Evolutionary conservation across 1,140 invertebrate genomes (phyloP), one percentile per base, ranked within the genome.

Genomic region (Drosophila pectinifera): DNA sequence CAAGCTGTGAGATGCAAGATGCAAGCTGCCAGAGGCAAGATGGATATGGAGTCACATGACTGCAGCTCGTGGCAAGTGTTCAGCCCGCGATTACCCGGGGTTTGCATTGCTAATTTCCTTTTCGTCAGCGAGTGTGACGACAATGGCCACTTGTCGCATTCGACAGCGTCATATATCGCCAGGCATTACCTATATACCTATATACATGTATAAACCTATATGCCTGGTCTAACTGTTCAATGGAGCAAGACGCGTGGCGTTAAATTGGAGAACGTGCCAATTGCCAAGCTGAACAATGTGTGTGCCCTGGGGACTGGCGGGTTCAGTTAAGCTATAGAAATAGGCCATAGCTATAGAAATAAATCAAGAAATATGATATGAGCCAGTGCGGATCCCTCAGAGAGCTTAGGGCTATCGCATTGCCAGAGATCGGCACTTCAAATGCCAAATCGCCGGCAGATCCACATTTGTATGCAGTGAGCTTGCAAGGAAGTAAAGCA

Each of bases 381-480:
- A 2, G 46, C 5, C 5, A 6, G 16, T 20, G 3, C 16, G 1
- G 13, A 22, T n/a, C 42, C 20, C 39, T 22, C 49, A 13, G 2
- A 16, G 0, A 59, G 20, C 43, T 28, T 41, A 55, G 1, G 24
- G 22, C 13, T 45, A 68, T 68, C 28, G 18, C 14, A 18, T 67
- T 46, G n/a, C 59, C 26, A 7, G 11, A 63, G 31, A 59, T n/a
- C 72, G 64, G 20, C 43, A 74, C 56, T 51, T 56, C 58, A 73
- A 74, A 74, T 56, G 55, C 72, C 5, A 75, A 75, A 64, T 74
- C 69, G n/a, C 34, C 18, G 16, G 56, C 42, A 57, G 41, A 65
- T 56, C 49, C 38, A 51, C 56, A 80, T 86, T 85, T 86, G 69
- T 70, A 85, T 86, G 69, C 74, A 65, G 18, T 53, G 20, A 31